These are phyloP conservation scores for Trissonchulus sp. DNA, from an alignment of 2,888 invertebrate genomes.

Conservation along the genomic window DNA sequence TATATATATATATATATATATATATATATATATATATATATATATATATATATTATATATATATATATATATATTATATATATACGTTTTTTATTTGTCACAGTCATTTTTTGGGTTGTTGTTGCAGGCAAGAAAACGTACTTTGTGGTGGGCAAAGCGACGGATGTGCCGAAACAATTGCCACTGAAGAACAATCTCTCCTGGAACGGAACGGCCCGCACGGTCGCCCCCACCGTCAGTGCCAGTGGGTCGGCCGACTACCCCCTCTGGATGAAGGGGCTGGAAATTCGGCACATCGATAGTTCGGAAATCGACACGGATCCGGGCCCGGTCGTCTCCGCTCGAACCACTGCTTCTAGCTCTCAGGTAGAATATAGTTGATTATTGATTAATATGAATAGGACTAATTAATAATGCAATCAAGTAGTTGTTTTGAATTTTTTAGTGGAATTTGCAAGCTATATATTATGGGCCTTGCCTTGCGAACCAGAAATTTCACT, in stretches of 20 bases:
- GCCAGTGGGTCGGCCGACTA: constrained; percentile 9
- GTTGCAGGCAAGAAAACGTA: constrained; percentile 64
- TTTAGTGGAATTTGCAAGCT: too few relatives aligned
- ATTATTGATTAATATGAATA: too few relatives aligned
- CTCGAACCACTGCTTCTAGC: not conserved
- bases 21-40: too few relatives aligned
- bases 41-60: too few relatives aligned
- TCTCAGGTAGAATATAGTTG: constrained; percentile 8
- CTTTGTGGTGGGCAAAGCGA: constrained; percentile 67
- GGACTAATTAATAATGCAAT: too few relatives aligned
- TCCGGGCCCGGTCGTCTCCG: not conserved
- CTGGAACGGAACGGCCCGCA: not conserved
- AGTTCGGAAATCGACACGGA: constrained; percentile 29
- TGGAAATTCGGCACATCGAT: constrained; percentile 26
- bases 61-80: too few relatives aligned
- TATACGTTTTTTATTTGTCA: too few relatives aligned
- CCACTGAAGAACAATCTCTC: not conserved
- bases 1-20: too few relatives aligned
- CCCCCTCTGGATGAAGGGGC: constrained; percentile 12
- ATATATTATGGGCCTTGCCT: too few relatives aligned
- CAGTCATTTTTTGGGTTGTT: too few relatives aligned
- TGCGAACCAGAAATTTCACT: too few relatives aligned
- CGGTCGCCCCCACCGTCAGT: not conserved
- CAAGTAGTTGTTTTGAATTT: too few relatives aligned
- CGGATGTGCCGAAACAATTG: not conserved